phyloP scores from a whole-genome alignment of 1,140 invertebrate species.

The Aphaenogaster floridana region DNA sequence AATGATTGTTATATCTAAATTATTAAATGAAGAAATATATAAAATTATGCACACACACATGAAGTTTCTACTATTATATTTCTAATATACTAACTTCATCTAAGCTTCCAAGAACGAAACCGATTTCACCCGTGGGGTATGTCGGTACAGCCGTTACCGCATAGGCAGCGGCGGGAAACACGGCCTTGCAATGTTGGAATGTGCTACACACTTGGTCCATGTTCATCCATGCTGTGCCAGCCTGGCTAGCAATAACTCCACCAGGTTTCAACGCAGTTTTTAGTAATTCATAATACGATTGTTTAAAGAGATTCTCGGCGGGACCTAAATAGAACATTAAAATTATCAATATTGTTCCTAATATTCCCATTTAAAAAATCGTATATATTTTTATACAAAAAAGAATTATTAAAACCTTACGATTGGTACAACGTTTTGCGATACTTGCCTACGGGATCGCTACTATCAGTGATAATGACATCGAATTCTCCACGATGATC shows the following conservation, averaged over 20 bases:
- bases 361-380: neutral
- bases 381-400: neutral
- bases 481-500: slow-evolving; percentile 96
- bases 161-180: slow-evolving; percentile 94
- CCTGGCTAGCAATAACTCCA: slow-evolving; percentile 97
- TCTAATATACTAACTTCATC: slow-evolving; percentile 76
- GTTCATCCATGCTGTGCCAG: slow-evolving; percentile 96
- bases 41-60: neutral
- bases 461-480: slow-evolving; percentile 99
- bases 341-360: neutral
- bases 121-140: slow-evolving; percentile 98
- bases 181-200: slow-evolving; percentile 90
- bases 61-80: neutral
- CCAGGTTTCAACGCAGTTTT: slow-evolving; percentile 93
- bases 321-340: slow-evolving; percentile 86
- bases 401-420: neutral
- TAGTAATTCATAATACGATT: slow-evolving; percentile 96
- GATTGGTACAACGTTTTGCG: neutral
- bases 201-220: slow-evolving; percentile 93
- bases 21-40: neutral
- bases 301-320: slow-evolving; percentile 91
- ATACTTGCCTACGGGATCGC: slow-evolving; percentile 94
- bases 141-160: slow-evolving; percentile 95
- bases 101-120: slow-evolving; percentile 93
- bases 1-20: neutral